Percentiles rank a stretch among this genome's conserved stretches.
Conservation (phyloP, 1,140 invertebrate species). For the Drosophila micromelanica region DNA sequence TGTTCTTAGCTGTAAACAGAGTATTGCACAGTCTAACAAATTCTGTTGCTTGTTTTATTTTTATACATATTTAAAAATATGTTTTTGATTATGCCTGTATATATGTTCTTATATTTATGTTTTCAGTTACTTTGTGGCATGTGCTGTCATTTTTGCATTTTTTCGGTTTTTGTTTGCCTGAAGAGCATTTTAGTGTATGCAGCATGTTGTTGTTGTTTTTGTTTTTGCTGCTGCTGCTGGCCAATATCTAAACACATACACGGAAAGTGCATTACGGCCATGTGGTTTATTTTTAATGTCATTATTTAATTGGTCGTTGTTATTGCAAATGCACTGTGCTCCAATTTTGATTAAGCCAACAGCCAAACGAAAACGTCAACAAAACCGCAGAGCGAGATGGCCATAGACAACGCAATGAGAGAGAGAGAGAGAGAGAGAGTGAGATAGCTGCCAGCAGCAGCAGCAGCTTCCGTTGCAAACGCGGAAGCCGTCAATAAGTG, state of each 20-base stretch:
- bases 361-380: conserved; percentile 26
- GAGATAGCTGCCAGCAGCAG: no score
- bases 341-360: conserved; percentile 41
- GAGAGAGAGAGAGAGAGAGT: not conserved
- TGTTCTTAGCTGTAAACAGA: no score
- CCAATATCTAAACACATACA: conserved; percentile 53
- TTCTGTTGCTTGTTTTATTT: not conserved
- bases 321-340: conserved; percentile 31
- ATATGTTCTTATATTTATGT: not conserved
- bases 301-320: conserved; percentile 68
- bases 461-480: conserved; percentile 1
- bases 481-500: not conserved
- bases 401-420: not conserved
- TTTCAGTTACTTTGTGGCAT: not conserved
- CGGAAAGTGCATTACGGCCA: conserved; percentile 69
- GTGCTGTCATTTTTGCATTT: conserved; percentile 24
- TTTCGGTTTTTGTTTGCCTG: conserved; percentile 32
- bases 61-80: conserved; percentile 6
- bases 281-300: conserved; percentile 41
- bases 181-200: conserved; percentile 16
- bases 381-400: not conserved
- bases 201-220: conserved; percentile 12
- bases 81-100: not conserved
- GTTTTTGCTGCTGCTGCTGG: conserved; percentile 45
- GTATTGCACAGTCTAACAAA: no score